A percentile compares a stretch with the other conserved stretches of the same genome.
phyloP scores from a whole-genome alignment of 1,140 invertebrate species.

The Drosophila truncata region DNA sequence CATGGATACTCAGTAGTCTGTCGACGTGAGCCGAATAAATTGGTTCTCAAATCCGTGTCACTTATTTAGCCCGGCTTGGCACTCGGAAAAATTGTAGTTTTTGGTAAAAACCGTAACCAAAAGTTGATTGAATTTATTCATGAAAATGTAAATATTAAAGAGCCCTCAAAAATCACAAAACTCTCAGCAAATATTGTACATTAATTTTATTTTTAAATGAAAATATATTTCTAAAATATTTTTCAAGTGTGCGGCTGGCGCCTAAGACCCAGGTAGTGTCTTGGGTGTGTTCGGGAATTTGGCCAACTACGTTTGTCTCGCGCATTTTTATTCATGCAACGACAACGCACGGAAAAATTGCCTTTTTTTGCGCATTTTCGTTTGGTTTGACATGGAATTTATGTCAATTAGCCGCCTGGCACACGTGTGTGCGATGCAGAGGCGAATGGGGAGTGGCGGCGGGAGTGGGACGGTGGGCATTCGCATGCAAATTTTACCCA shows the following conservation, averaged over 20 bases:
- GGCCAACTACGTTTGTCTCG: constrained; percentile 61
- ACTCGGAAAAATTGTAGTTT: constrained; percentile 2
- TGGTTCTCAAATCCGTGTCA: constrained; percentile 78
- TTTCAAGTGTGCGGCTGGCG: constrained; percentile 28
- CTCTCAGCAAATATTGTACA: neutral
- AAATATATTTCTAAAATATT: neutral
- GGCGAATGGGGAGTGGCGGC: constrained; percentile 16
- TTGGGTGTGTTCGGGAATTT: constrained; percentile 62
- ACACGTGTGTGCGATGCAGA: constrained; percentile 49
- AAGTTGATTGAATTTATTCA: no score
- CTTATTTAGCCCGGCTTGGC: constrained; percentile 47
- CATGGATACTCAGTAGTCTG: constrained; percentile 22
- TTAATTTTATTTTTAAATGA: no score
- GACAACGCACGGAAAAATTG: constrained; percentile 40
- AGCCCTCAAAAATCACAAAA: neutral
- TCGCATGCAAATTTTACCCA: constrained; percentile 73
- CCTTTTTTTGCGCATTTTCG: constrained; percentile 37
- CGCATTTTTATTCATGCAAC: constrained; percentile 67
- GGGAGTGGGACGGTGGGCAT: constrained; percentile 27
- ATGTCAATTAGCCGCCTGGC: constrained; percentile 71
- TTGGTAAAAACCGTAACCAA: neutral
- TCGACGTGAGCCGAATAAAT: constrained; percentile 72
- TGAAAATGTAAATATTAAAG: no score
- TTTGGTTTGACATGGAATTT: constrained; percentile 78
- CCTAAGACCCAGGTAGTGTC: constrained; percentile 31